Base-by-base conservation (phyloP, 2,888 invertebrate species). In the Cerceris ruficornis region DNA sequence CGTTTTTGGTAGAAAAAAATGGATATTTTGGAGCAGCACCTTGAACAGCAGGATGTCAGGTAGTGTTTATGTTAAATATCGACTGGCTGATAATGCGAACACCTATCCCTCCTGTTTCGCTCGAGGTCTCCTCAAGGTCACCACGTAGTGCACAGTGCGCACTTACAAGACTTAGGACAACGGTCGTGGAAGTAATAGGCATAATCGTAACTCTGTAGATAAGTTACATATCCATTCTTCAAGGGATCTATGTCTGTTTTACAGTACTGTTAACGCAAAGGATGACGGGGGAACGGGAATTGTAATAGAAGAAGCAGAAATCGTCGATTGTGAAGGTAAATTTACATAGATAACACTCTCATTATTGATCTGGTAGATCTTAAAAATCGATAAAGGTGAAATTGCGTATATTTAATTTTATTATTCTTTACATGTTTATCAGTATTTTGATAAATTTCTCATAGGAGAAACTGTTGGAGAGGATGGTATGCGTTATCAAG, bases 11-110 rank as follows among this genome's bases (percentile, higher is more conserved):
- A 78, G 79, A 81, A 82, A 89, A 80, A 81, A 86, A 92, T 92
- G 92, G 92, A 92, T 86, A 92, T 92, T 84, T 87, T 92, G 89
- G 92, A 92, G 82, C 91, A 92, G 69, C 92, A 92, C 67, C 92
- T 92, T 72, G 91, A 92, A 49, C 90, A 87, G 68, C 92, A 92
- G 84, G 92, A 92, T 81, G 89, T 90, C 82, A 91, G 92, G 92
- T 92, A 91, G 85, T 75, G 75, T 85, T 85, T 71, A 74, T 75
- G 77, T 84, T 86, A 80, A 81, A 77, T 86, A 86, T 80, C 86
- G 77, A 77, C 78, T 68, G 79, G 62, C 76, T 66, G 80, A 79
- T 82, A 82, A 75, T 70, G 67, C 79, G 75, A 77, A 82, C 75
- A 82, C 80, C 80, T 79, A 76, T 81, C 79, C 77, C 69, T 84